Base-by-base conservation (phyloP, 2,888 invertebrate genomes). In the Tetranychus truncatus region DNA sequence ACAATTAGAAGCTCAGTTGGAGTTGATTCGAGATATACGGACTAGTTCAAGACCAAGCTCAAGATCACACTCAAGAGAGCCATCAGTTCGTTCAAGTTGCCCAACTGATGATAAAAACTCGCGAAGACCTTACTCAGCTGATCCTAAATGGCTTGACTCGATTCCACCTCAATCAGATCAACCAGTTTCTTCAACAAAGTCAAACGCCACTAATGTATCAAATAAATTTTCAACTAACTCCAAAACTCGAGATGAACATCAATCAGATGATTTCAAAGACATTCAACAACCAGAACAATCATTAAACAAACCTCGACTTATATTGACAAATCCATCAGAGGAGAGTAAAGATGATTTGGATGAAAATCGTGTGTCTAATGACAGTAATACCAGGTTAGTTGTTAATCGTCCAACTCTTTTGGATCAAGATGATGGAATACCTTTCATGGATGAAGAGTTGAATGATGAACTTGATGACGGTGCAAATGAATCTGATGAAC, bases 1-100 rank as follows among this genome's bases (percentile, higher is more conserved):
- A 20, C 72, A 45, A 20, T 18, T 72, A 34, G 21, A 72, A 72
- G 46, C 34, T 20, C 72, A 72, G 34, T 46, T 72, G 20, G 72
- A 72, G n/a, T 15, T 72, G 9, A 20, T 72, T 20, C 72, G 72
- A n/a, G 72, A 72, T 18, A 72, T 45, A 18, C 15, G 46, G 20
- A 24, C 69, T 24, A 6, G 69, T 24, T 24, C 21, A 69, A 20
- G 69, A n/a, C 55, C 55, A 15, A 55, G 11, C 9, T 55, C 55
- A 15, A 55, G 55, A 15, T 69, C 69, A 4, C 11, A n/a, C 6
- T 69, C 69, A 69, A n/a, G 69, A 21, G 20, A 4, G 20, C 3
- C 69, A 6, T 69, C 69, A 9, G 69, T 24, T 5, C 20, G 69
- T 4, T 20, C 45, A 18, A 72, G 45, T n/a, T 46, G 45, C 11